phyloP scores from a whole-genome alignment of 2,888 invertebrate genomes.

The Eupeodes luniger region DNA sequence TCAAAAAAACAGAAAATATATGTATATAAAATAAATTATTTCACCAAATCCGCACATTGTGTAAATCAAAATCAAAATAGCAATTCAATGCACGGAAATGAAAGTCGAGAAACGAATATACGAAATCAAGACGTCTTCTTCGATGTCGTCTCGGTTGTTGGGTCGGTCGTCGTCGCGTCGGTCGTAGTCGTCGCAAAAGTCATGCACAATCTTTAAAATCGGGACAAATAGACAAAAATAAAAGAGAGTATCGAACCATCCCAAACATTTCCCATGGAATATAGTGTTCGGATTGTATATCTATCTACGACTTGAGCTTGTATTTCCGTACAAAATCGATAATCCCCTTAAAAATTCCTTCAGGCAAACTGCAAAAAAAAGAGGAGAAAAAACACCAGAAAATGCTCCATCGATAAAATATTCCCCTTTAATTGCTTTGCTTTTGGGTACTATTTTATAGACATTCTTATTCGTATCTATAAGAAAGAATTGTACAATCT shows the following conservation, averaged over 20 bases:
- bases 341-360: neutral
- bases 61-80: slow-evolving; percentile 7
- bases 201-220: slow-evolving; percentile 10
- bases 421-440: slow-evolving; percentile 18
- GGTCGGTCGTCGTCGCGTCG: too few relatives aligned
- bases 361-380: neutral
- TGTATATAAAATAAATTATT: neutral
- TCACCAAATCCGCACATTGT: neutral
- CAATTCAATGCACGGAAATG: slow-evolving; percentile 31
- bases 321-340: neutral
- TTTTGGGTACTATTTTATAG: neutral
- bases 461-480: neutral
- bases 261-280: neutral
- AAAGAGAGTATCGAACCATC: neutral
- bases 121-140: slow-evolving; percentile 9
- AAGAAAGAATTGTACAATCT: neutral
- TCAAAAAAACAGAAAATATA: neutral
- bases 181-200: too few relatives aligned
- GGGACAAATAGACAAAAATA: neutral
- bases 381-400: too few relatives aligned
- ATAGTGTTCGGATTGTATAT: neutral
- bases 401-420: neutral
- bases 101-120: slow-evolving; percentile 17
- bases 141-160: too few relatives aligned
- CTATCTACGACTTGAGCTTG: neutral